A percentile compares a stretch with the other conserved stretches of the same genome.
phyloP scores from a whole-genome alignment of 2,113 vertebrate genomes.

The Embiotoca jacksoni region DNA sequence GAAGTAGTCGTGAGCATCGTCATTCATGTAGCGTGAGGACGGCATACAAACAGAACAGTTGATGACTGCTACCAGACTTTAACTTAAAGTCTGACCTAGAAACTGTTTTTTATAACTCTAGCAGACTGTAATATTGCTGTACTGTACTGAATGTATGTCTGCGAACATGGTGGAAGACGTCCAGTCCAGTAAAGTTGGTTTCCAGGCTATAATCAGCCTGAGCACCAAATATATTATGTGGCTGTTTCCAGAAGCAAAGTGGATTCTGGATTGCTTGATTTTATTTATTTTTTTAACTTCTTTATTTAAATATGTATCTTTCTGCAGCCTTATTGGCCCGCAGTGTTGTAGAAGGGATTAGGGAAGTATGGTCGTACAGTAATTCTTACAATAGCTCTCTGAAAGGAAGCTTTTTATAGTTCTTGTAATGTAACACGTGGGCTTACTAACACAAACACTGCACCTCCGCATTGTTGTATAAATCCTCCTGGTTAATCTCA shows the following conservation, averaged over 20 bases:
- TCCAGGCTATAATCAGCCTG: no score
- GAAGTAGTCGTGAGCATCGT: constrained; percentile 51
- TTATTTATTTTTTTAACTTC: neutral
- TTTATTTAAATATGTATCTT: neutral
- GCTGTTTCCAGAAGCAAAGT: neutral
- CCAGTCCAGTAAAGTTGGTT: no score
- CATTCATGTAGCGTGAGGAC: constrained; percentile 31
- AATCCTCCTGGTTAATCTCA: constrained; percentile 20
- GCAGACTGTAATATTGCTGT: no score
- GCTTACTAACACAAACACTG: constrained; percentile 28
- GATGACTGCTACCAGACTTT: neutral
- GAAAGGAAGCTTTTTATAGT: constrained; percentile 5
- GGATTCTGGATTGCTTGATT: neutral
- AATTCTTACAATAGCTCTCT: neutral
- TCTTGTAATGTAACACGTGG: neutral
- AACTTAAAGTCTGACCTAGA: neutral
- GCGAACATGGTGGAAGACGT: no score
- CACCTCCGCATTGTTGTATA: constrained; percentile 22
- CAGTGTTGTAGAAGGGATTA: neutral
- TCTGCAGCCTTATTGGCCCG: neutral
- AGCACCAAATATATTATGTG: no score
- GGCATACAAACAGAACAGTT: constrained; percentile 1
- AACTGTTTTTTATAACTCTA: no score
- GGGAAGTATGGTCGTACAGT: neutral
- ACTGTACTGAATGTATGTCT: no score